Evolutionary conservation across 2,797 vertebrate genomes (phyloP).

Genomic region (Liparis tanakae): DNA sequence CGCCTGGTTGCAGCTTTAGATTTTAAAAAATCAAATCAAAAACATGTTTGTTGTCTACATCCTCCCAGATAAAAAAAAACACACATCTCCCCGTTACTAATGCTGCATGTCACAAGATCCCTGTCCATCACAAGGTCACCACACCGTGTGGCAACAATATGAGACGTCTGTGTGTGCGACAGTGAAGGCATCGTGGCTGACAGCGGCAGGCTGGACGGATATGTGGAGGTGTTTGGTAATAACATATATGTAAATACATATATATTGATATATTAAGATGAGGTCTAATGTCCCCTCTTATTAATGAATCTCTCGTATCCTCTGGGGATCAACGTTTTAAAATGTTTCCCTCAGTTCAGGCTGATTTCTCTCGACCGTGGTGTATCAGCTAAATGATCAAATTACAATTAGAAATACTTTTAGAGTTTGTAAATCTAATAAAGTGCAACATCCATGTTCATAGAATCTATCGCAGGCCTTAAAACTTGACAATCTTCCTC

Average conservation of each 20-base stretch:
- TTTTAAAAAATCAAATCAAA: too few relatives aligned
- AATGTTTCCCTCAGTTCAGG: not conserved
- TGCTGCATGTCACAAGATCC: not conserved
- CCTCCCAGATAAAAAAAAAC: too few relatives aligned
- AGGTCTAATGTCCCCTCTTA: not conserved
- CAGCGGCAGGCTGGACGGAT: too few relatives aligned
- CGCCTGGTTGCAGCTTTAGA: not conserved
- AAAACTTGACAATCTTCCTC: not conserved
- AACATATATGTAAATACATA: too few relatives aligned
- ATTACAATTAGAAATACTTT: not conserved
- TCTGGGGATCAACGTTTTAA: not conserved
- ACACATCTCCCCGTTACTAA: not conserved
- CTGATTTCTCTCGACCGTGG: not conserved
- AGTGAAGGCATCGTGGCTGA: too few relatives aligned
- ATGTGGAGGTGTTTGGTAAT: too few relatives aligned
- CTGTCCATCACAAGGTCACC: not conserved
- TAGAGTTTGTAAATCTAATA: not conserved
- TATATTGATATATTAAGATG: too few relatives aligned
- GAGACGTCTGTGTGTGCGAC: too few relatives aligned
- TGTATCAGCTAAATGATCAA: not conserved
- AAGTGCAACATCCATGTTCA: not conserved
- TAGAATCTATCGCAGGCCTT: not conserved
- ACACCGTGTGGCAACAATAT: not conserved
- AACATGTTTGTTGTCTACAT: too few relatives aligned
- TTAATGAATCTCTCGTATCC: not conserved